Evolutionary conservation across 64 coral and sea anemone genomes (phyloP).

Genomic region (Pocillopora damicornis): DNA sequence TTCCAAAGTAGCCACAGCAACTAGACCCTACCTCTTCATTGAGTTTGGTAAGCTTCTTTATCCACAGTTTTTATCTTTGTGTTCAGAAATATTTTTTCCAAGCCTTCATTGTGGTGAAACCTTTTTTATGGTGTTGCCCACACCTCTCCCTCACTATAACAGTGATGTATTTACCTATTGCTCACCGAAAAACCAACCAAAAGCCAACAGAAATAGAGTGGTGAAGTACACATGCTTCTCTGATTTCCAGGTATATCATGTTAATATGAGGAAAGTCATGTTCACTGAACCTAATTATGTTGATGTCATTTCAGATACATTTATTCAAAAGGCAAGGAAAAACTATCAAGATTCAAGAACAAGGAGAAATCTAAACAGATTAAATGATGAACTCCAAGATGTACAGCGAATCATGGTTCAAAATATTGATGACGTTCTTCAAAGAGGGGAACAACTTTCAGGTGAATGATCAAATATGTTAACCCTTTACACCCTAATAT

Average conservation of each 20-base stretch:
- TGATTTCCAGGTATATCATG: no score
- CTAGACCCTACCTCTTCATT: constrained; percentile 94
- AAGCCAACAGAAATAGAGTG: no score
- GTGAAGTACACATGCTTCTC: no score
- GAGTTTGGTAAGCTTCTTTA: constrained; percentile 87
- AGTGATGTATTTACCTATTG: no score
- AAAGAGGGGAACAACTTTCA: constrained; percentile 96
- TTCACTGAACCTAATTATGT: not conserved
- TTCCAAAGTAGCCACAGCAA: constrained; percentile 67
- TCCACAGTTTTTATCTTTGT: not conserved
- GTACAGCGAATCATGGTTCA: constrained; percentile 99
- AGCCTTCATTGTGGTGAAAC: not conserved
- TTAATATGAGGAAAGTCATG: no score
- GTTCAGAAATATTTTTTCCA: no score
- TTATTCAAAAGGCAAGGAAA: constrained; percentile 97
- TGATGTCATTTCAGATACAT: constrained; percentile 69
- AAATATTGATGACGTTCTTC: constrained; percentile 98
- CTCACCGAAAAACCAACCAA: no score
- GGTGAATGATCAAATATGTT: constrained; percentile 21
- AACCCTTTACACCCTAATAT: no score
- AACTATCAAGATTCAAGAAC: constrained; percentile 96
- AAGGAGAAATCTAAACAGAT: constrained; percentile 95
- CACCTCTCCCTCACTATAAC: no score
- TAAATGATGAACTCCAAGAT: constrained; percentile 97
- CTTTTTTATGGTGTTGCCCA: not conserved